A percentile compares a stretch with the other conserved stretches of the same genome.
Evolutionary conservation across 1,140 invertebrate species (phyloP).

Genomic region (Venustaconcha ellipsiformis): DNA sequence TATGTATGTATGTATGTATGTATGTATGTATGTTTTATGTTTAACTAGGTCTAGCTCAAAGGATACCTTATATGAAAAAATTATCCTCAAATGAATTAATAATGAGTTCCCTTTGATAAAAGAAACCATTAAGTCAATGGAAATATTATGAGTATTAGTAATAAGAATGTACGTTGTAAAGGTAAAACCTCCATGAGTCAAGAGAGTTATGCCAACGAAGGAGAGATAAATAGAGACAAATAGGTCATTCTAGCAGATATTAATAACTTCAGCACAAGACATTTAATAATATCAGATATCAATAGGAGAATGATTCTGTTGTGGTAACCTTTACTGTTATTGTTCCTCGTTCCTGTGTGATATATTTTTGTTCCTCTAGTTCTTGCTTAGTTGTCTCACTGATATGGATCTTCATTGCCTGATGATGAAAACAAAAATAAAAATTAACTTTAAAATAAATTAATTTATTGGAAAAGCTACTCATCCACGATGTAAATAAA

Average conservation of each 20-base stretch:
- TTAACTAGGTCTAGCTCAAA: too few relatives aligned
- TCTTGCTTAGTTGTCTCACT: slow-evolving; percentile 87
- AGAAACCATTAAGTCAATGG: too few relatives aligned
- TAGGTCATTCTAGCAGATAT: not conserved
- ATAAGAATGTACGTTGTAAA: not conserved
- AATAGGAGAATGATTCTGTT: not conserved
- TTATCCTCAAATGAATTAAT: too few relatives aligned
- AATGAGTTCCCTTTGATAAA: too few relatives aligned
- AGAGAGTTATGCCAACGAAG: not conserved
- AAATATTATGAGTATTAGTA: too few relatives aligned
- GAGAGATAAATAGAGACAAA: not conserved
- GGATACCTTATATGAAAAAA: too few relatives aligned
- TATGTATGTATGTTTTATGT: too few relatives aligned
- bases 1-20: too few relatives aligned
- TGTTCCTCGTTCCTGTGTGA: slow-evolving; percentile 79
- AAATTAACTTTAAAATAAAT: not conserved
- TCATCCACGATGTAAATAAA: not conserved
- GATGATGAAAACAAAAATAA: slow-evolving; percentile 12
- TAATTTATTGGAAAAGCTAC: not conserved
- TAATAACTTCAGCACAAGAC: not conserved
- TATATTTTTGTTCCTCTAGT: slow-evolving; percentile 79
- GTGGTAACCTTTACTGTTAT: slow-evolving; percentile 69
- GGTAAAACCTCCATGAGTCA: not conserved
- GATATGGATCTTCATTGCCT: slow-evolving; percentile 94
- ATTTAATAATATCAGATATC: not conserved